Percentiles rank a stretch among this genome's conserved stretches.
Evolutionary conservation across 2,113 vertebrate genomes (phyloP).

Genomic region (Xiphorhynchus elegans): DNA sequence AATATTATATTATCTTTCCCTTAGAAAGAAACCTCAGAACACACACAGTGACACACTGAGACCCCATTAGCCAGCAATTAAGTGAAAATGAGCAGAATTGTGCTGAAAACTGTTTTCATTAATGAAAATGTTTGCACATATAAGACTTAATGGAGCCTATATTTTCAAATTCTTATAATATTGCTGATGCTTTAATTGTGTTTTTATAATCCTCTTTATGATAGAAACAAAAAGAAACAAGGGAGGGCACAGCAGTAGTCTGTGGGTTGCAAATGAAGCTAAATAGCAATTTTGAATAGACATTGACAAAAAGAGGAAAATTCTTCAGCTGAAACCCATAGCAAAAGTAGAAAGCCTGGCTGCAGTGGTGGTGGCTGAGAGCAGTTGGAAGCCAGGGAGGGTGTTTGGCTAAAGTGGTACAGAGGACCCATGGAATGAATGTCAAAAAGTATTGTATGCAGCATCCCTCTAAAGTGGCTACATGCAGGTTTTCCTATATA

Average conservation of each 20-base stretch:
- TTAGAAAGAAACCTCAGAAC: constrained; percentile 18
- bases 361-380: neutral
- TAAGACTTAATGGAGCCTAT: constrained; percentile 25
- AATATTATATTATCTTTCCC: constrained; percentile 18
- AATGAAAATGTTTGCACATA: constrained; percentile 45
- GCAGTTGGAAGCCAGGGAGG: neutral
- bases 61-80: constrained; percentile 33
- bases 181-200: neutral
- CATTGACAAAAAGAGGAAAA: neutral
- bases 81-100: constrained; percentile 35
- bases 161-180: constrained; percentile 27
- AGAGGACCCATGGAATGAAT: neutral
- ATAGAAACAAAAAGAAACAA: neutral
- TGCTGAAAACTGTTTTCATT: constrained; percentile 37
- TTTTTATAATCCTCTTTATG: constrained; percentile 5
- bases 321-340: neutral
- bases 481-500: neutral
- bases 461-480: neutral
- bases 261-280: neutral
- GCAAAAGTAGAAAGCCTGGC: neutral
- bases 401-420: neutral
- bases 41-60: constrained; percentile 3
- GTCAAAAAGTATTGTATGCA: neutral
- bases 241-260: neutral
- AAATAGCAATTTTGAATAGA: neutral